These are phyloP conservation scores for Chelonia mydas DNA, from an alignment of 2,797 vertebrate species.

Conservation along the genomic window DNA sequence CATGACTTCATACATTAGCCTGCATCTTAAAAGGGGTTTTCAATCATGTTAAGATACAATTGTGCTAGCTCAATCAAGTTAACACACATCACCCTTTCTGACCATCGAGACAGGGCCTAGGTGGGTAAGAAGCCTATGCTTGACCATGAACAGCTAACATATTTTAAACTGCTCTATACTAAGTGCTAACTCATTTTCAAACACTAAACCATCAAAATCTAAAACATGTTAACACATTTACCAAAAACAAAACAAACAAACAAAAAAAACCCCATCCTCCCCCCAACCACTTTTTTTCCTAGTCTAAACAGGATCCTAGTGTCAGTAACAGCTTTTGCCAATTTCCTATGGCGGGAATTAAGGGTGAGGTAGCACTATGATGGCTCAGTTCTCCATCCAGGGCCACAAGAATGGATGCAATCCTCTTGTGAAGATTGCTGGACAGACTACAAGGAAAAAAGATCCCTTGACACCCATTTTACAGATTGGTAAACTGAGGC, in stretches of 20 bases:
- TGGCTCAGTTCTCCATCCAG: too few relatives aligned
- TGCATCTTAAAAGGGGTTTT: fast-evolving
- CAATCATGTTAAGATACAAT: not conserved
- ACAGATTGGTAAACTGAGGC: too few relatives aligned
- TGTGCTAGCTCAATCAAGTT: not conserved
- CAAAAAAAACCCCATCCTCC: too few relatives aligned
- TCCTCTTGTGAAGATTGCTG: too few relatives aligned
- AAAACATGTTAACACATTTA: not conserved
- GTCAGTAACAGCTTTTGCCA: too few relatives aligned
- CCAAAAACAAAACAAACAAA: not conserved
- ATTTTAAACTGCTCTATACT: not conserved
- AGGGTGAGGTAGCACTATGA: too few relatives aligned
- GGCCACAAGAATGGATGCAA: too few relatives aligned
- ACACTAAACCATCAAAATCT: not conserved
- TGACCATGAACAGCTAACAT: not conserved
- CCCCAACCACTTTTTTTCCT: too few relatives aligned
- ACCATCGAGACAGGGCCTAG: not conserved
- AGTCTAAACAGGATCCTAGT: too few relatives aligned
- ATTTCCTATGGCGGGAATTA: too few relatives aligned
- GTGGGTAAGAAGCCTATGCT: not conserved
- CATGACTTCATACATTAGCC: not conserved
- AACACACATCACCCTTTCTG: not conserved
- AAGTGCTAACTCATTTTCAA: not conserved
- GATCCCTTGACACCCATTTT: too few relatives aligned
- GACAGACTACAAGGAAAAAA: too few relatives aligned